Conservation (phyloP, 2,113 vertebrate species). For the Oostethus manadensis region DNA sequence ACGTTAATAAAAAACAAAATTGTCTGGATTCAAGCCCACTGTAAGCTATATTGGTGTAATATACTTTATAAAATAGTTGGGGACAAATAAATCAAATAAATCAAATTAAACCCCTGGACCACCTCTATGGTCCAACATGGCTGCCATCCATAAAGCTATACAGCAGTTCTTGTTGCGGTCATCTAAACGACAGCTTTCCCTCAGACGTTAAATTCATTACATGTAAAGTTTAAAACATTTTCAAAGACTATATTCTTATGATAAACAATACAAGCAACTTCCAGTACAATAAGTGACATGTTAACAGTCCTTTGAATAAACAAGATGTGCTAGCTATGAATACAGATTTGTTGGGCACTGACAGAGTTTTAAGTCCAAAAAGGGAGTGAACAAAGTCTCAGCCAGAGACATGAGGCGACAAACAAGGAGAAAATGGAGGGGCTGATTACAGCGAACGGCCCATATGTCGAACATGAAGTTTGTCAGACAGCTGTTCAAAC, state of each 20-base stretch:
- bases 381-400: constrained; percentile 4
- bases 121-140: constrained; percentile 17
- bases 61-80: background rate
- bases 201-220: background rate
- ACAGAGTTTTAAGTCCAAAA: background rate
- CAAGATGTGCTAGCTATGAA: too few species aligned
- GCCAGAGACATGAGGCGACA: constrained; percentile 3
- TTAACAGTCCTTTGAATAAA: too few species aligned
- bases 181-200: background rate
- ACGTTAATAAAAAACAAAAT: background rate
- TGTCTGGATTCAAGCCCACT: constrained; percentile 5
- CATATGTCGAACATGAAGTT: constrained; percentile 17
- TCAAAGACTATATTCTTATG: background rate
- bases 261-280: background rate
- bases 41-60: constrained; percentile 13
- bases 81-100: too few species aligned
- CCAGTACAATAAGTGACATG: background rate
- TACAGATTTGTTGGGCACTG: background rate
- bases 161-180: background rate
- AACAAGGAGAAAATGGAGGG: background rate
- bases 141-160: constrained; percentile 6
- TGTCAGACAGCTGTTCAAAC: constrained; percentile 4
- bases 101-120: background rate
- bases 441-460: background rate
- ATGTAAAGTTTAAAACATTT: background rate